Evolutionary conservation across 2,888 invertebrate genomes (phyloP).

Genomic region (Cataglyphis cursor): DNA sequence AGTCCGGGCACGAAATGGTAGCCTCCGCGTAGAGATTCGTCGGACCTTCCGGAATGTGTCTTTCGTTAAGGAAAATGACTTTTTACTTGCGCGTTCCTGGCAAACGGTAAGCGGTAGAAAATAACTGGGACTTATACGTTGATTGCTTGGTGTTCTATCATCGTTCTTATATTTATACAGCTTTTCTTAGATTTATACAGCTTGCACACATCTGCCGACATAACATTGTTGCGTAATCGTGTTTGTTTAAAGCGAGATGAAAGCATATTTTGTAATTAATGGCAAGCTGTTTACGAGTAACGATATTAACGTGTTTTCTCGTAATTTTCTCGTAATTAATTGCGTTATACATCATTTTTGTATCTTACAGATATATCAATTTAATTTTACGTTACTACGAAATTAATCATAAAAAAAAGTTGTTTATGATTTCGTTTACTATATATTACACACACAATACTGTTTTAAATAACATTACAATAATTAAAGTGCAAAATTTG

Average conservation of each 20-base stretch:
- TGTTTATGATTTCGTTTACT: not conserved
- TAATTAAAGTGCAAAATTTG: constrained; percentile 1
- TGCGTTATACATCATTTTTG: not conserved
- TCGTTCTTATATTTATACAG: not conserved
- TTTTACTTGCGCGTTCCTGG: constrained; percentile 39
- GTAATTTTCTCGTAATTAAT: not conserved
- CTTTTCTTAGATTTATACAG: constrained; percentile 25
- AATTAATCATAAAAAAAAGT: not conserved
- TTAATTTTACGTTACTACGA: not conserved
- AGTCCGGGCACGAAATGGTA: constrained; percentile 42
- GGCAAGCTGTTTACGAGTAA: not conserved
- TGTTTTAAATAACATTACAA: not conserved
- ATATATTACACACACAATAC: not conserved
- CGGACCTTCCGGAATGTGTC: constrained; percentile 34
- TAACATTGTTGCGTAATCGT: not conserved
- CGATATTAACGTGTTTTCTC: not conserved
- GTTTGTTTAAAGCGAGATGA: not conserved
- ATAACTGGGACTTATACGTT: constrained; percentile 31
- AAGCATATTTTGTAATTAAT: constrained; percentile 12
- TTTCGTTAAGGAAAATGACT: constrained; percentile 53
- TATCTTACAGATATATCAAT: not conserved
- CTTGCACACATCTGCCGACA: not conserved
- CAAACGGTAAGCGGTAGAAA: constrained; percentile 12
- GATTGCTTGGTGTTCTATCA: constrained; percentile 13
- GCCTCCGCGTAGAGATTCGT: constrained; percentile 51